Evolutionary conservation across 2,113 vertebrate genomes (phyloP).

Genomic region (Oncorhynchus tshawytscha): DNA sequence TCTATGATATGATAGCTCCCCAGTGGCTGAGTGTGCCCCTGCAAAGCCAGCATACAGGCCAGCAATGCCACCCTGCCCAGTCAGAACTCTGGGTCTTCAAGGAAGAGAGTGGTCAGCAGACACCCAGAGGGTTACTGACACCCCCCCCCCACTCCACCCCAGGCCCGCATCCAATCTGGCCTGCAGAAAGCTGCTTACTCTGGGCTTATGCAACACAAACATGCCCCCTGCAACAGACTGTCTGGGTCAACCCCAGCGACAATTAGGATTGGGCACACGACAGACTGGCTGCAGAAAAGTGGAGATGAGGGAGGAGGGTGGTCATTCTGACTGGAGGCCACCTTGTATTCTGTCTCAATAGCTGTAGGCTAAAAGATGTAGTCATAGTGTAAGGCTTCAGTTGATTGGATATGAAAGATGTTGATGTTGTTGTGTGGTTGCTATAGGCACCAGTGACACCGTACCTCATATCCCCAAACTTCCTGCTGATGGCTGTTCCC

Average conservation of each 20-base stretch:
- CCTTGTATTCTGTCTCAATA: too few species aligned
- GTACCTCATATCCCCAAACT: slow-evolving; percentile 96
- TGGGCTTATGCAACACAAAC: slow-evolving; percentile 59
- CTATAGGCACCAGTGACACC: slow-evolving; percentile 5
- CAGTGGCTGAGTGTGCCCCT: background rate
- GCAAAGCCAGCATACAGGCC: background rate
- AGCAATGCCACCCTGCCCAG: background rate
- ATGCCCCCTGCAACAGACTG: slow-evolving; percentile 32
- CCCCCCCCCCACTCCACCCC: slow-evolving; percentile 17
- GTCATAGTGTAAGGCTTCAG: too few species aligned
- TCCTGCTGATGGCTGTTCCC: slow-evolving; percentile 90
- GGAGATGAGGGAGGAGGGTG: too few species aligned
- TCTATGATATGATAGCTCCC: background rate
- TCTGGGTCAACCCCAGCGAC: slow-evolving; percentile 4
- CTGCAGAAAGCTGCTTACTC: slow-evolving; percentile 64
- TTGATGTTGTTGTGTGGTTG: too few species aligned
- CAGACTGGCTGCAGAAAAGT: background rate
- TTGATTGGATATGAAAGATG: too few species aligned
- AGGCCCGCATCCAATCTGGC: slow-evolving; percentile 16
- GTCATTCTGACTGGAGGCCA: too few species aligned
- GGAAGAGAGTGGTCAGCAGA: too few species aligned
- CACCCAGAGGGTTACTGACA: background rate
- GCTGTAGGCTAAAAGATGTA: too few species aligned
- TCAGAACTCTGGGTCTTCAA: too few species aligned
- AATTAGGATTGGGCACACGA: background rate